Conservation (phyloP, 2,888 invertebrate genomes). For the Unio pictorum region DNA sequence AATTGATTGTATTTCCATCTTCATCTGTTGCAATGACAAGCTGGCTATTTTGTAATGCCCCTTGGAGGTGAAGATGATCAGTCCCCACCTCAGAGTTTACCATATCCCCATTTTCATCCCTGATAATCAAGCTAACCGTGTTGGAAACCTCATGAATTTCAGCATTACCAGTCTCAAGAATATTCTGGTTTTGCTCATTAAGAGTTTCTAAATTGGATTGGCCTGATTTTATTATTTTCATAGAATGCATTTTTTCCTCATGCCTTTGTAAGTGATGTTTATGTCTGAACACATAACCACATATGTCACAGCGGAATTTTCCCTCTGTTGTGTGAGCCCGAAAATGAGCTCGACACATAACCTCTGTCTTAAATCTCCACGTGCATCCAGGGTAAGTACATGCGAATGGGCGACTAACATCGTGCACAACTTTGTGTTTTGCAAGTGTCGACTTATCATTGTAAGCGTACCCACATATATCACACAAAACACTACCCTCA, state of each 20-base stretch:
- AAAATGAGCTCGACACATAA: slow-evolving; percentile 63
- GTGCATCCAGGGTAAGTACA: slow-evolving; percentile 65
- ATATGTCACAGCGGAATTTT: slow-evolving; percentile 59
- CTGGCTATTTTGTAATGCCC: slow-evolving; percentile 45
- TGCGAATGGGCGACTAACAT: slow-evolving; percentile 57
- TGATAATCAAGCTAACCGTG: slow-evolving; percentile 42
- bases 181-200: slow-evolving; percentile 2
- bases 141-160: slow-evolving; percentile 13
- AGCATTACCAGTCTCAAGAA: slow-evolving; percentile 5
- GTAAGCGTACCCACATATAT: slow-evolving; percentile 66
- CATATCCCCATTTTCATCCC: slow-evolving; percentile 11
- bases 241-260: slow-evolving; percentile 57
- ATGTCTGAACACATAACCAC: slow-evolving; percentile 64
- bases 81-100: slow-evolving; percentile 9
- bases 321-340: slow-evolving; percentile 58
- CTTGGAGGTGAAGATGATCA: slow-evolving; percentile 38
- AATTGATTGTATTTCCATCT: slow-evolving; percentile 51
- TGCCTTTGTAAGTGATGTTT: slow-evolving; percentile 68
- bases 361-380: slow-evolving; percentile 65
- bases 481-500: slow-evolving; percentile 63
- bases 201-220: slow-evolving; percentile 5
- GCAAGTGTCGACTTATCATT: slow-evolving; percentile 63
- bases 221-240: slow-evolving; percentile 17
- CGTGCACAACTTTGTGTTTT: slow-evolving; percentile 68
- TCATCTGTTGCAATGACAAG: slow-evolving; percentile 53